These are phyloP conservation scores for Notarius quadriscutis DNA, from an alignment of 2,113 vertebrate species.

Conservation along the genomic window DNA sequence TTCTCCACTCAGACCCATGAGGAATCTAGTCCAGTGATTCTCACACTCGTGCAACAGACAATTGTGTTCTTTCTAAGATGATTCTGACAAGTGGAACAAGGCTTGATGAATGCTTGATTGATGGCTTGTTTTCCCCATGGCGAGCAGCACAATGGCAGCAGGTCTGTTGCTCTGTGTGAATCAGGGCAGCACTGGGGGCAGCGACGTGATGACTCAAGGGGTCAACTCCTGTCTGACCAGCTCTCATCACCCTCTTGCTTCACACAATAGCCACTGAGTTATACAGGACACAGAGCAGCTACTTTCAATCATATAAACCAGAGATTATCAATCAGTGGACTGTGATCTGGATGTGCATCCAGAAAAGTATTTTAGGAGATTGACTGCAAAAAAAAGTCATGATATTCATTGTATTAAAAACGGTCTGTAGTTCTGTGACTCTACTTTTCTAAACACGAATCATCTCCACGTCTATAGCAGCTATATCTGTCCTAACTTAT, in stretches of 20 bases:
- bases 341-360: too few relatives aligned
- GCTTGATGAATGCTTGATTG: constrained; percentile 67
- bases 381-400: background rate
- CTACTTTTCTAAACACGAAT: background rate
- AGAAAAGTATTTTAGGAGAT: background rate
- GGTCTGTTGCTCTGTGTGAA: constrained; percentile 49
- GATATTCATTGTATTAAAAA: background rate
- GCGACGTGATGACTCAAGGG: constrained; percentile 54
- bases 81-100: constrained; percentile 65
- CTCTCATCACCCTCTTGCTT: constrained; percentile 33
- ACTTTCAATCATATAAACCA: background rate
- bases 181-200: constrained; percentile 54
- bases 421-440: background rate
- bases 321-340: background rate
- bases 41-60: background rate
- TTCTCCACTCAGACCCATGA: background rate
- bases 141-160: constrained; percentile 33
- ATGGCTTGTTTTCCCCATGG: constrained; percentile 59
- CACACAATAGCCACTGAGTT: constrained; percentile 7
- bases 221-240: constrained; percentile 26
- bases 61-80: constrained; percentile 56
- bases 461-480: background rate
- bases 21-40: background rate
- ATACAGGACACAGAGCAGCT: background rate
- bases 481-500: background rate